Evolutionary conservation across 2,797 vertebrate genomes (phyloP).

Genomic region (Phalanger gymnotis): DNA sequence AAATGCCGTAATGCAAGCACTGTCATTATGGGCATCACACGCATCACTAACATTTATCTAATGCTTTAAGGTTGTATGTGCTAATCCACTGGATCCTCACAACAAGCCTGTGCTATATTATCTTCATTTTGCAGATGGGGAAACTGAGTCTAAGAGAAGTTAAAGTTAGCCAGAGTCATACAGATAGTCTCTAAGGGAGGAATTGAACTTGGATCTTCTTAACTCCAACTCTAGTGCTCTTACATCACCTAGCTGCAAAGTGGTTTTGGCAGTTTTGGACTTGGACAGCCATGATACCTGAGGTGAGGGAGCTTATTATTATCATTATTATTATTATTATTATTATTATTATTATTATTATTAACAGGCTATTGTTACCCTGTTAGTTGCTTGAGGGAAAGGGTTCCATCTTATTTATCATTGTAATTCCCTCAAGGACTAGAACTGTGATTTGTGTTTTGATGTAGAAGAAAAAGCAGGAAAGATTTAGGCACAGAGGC

Average conservation of each 20-base stretch:
- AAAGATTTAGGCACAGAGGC: not conserved
- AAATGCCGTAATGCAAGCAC: not conserved
- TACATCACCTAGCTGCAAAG: not conserved
- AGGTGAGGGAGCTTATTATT: not conserved
- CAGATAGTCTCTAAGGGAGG: not conserved
- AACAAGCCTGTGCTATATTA: not conserved
- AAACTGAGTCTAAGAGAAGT: not conserved
- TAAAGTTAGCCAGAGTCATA: not conserved
- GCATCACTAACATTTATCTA: not conserved
- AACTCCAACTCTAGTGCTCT: not conserved
- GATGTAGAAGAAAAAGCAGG: not conserved
- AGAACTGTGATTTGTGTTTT: not conserved
- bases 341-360: too few species aligned
- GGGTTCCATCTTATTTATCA: not conserved
- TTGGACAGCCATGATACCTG: not conserved
- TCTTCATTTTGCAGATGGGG: not conserved
- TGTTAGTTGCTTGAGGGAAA: not conserved
- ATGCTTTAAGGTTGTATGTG: not conserved
- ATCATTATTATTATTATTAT: too few species aligned
- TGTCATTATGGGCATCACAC: not conserved
- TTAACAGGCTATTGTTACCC: not conserved
- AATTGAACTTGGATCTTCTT: not conserved
- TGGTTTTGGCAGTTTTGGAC: not conserved
- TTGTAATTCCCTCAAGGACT: not conserved
- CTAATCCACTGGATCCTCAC: not conserved